Evolutionary conservation across 2,113 vertebrate genomes (phyloP).

Genomic region (Paramormyrops kingsleyae): DNA sequence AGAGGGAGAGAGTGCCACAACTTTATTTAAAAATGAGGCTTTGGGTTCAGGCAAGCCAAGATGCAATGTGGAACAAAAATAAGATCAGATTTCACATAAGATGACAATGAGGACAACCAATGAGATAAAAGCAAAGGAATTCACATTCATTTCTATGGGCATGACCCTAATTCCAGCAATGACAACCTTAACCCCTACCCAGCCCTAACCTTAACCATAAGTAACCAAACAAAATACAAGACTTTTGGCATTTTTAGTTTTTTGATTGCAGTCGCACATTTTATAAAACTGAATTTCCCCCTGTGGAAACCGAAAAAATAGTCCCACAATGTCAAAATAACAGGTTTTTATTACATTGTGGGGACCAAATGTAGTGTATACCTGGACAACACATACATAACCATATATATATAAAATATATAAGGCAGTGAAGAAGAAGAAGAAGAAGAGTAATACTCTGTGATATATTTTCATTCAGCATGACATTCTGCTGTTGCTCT

Average conservation of each 20-base stretch:
- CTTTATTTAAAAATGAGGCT: background rate
- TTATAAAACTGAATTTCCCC: background rate
- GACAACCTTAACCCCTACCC: background rate
- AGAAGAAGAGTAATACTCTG: background rate
- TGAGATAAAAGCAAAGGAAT: background rate
- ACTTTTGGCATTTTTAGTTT: background rate
- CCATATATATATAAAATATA: background rate
- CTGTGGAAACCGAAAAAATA: background rate
- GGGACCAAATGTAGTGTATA: background rate
- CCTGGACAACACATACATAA: background rate
- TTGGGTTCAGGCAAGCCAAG: background rate
- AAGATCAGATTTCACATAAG: slow-evolving; percentile 2
- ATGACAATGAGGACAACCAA: background rate
- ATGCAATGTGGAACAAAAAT: background rate
- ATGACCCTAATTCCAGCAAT: background rate
- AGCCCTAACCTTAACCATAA: background rate
- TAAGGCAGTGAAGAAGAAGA: background rate
- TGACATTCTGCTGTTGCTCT: background rate
- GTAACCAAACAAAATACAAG: background rate
- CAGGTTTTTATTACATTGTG: background rate
- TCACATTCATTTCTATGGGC: background rate
- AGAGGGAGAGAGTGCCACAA: no score
- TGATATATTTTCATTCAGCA: background rate
- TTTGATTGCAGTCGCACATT: background rate
- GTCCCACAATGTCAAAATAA: background rate